Percentiles rank a stretch among this genome's conserved stretches.
These are phyloP conservation scores for Synodontis membranacea DNA, from an alignment of 2,113 vertebrate genomes.

Conservation along the genomic window DNA sequence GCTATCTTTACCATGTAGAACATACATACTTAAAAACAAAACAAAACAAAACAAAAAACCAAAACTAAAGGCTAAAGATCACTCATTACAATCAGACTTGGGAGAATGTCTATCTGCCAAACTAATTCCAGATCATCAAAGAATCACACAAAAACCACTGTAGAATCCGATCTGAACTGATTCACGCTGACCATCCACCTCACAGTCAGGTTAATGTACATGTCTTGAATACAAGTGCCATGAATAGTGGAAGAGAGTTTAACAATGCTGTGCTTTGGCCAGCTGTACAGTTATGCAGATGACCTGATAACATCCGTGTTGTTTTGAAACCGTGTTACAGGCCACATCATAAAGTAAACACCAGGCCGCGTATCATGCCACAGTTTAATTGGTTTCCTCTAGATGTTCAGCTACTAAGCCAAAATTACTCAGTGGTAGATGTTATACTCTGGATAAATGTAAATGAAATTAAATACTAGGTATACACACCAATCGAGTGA, in stretches of 20 bases:
- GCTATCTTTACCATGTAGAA: not conserved
- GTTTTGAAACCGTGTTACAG: not conserved
- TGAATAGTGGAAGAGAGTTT: not conserved
- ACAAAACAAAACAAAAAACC: too few species aligned
- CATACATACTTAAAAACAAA: not conserved
- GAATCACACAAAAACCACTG: not conserved
- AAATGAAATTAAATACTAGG: not conserved
- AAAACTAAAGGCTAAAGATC: not conserved
- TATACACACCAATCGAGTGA: not conserved
- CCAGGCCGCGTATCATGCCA: not conserved
- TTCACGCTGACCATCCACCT: not conserved
- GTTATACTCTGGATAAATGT: not conserved
- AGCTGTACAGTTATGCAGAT: too few species aligned
- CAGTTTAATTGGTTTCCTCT: not conserved
- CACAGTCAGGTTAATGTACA: not conserved
- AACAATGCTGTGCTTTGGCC: too few species aligned
- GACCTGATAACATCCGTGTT: not conserved
- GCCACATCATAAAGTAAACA: not conserved
- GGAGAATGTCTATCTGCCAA: not conserved
- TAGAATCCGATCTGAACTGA: not conserved
- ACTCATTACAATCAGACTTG: not conserved
- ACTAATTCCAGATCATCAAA: not conserved
- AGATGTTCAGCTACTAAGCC: not conserved
- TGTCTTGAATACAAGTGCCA: not conserved
- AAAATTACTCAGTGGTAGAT: not conserved